Conservation (phyloP, 2,797 vertebrate genomes). For the Acanthurus lineatus region DNA sequence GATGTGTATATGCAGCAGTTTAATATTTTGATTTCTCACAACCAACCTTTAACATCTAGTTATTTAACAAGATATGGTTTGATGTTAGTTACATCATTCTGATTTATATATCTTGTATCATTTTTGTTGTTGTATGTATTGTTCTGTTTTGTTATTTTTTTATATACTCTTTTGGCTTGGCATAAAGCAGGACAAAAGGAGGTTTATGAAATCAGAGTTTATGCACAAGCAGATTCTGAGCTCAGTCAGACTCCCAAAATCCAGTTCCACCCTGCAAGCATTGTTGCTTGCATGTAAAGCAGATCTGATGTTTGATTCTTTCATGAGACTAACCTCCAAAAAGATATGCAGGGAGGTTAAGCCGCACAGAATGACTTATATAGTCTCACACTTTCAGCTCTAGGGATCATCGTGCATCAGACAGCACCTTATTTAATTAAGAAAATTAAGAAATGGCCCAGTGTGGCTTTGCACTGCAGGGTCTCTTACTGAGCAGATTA, state of each 20-base stretch:
- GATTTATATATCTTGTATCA: neutral
- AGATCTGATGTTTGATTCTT: neutral
- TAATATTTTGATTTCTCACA: neutral
- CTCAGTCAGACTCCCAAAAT: neutral
- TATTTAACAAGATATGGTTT: neutral
- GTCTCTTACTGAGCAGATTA: conserved; percentile 66
- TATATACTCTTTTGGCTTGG: neutral
- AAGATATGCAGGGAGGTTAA: neutral
- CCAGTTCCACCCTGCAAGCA: neutral
- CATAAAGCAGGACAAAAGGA: neutral
- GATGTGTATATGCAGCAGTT: neutral
- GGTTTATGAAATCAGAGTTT: neutral
- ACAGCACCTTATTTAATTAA: conserved; percentile 70
- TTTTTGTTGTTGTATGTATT: too few relatives aligned
- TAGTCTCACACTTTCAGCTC: conserved; percentile 26
- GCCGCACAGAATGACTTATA: conserved; percentile 27
- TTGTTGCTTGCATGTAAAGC: neutral
- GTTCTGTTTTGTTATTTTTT: too few relatives aligned
- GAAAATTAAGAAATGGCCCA: conserved; percentile 58
- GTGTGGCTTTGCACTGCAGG: conserved; percentile 58
- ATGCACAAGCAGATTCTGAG: neutral
- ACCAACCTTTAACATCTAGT: neutral
- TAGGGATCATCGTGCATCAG: conserved; percentile 53
- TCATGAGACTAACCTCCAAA: neutral
- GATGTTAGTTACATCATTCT: neutral